phyloP scores from a whole-genome alignment of 2,113 vertebrate species.

The Gallinago undulata region DNA sequence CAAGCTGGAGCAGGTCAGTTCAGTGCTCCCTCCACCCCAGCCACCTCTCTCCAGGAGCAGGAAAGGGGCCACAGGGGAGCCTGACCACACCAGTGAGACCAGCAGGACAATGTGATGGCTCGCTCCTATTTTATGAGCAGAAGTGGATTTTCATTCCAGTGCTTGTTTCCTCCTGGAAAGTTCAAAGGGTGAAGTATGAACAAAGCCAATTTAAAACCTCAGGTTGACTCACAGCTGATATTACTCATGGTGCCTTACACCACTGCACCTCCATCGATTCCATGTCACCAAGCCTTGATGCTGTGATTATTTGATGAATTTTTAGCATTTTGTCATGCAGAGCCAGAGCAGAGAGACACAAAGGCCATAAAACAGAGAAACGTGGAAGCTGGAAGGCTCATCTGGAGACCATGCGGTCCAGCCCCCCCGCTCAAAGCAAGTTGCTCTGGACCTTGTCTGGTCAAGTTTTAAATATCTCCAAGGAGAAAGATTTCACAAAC shows the following conservation, averaged over 20 bases:
- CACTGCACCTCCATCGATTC: not conserved
- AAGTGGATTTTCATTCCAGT: not conserved
- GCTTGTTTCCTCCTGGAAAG: not conserved
- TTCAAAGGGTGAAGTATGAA: not conserved
- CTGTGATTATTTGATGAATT: not conserved
- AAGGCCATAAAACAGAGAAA: not conserved
- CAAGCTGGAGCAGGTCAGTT: not conserved
- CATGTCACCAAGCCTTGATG: not conserved
- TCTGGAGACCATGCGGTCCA: not conserved
- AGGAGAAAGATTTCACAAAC: not conserved
- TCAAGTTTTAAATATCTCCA: not conserved
- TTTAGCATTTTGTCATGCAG: not conserved
- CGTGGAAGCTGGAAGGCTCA: not conserved
- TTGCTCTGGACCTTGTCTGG: not conserved
- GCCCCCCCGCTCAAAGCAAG: not conserved
- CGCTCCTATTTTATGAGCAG: not conserved
- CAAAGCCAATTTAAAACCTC: not conserved
- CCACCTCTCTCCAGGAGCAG: not conserved
- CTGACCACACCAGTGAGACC: not conserved
- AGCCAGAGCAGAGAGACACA: not conserved
- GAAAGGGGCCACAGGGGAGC: rapidly evolving
- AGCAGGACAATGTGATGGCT: not conserved
- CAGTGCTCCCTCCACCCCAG: not conserved
- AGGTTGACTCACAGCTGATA: not conserved
- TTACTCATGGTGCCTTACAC: not conserved